Percentiles rank a stretch among this genome's conserved stretches.
Evolutionary conservation across 2,888 invertebrate genomes (phyloP).

Genomic region (Drosophila barbarae): DNA sequence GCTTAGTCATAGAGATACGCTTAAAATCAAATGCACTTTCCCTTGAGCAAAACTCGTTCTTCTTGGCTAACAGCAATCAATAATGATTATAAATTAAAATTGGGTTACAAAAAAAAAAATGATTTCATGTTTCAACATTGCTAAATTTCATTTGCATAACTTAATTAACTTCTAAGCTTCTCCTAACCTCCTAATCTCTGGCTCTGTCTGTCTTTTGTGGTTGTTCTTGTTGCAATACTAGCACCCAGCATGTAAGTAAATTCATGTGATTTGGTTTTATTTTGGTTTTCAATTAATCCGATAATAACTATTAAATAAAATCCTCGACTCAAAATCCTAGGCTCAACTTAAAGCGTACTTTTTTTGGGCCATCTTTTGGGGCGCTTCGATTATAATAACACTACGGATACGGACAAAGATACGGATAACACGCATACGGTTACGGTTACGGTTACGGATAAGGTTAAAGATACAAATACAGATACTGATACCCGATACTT

Average conservation of each 20-base stretch:
- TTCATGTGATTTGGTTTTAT: conserved; percentile 56
- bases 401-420: conserved; percentile 27
- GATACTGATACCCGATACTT: conserved; percentile 6
- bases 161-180: conserved; percentile 13
- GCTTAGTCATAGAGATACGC: conserved; percentile 12
- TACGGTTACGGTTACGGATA: conserved; percentile 2
- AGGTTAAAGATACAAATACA: conserved; percentile 5
- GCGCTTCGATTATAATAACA: background rate
- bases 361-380: background rate
- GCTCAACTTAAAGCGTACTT: conserved; percentile 9
- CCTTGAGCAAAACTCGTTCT: conserved; percentile 46
- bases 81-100: conserved; percentile 1
- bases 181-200: background rate
- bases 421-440: conserved; percentile 1
- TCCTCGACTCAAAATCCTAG: conserved; percentile 4
- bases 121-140: conserved; percentile 9
- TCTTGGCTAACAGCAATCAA: conserved; percentile 42
- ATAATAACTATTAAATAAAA: conserved; percentile 20
- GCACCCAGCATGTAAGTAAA: conserved; percentile 73
- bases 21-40: conserved; percentile 58
- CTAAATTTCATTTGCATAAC: conserved; percentile 36
- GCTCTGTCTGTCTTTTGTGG: conserved; percentile 9
- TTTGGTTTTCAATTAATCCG: conserved; percentile 26
- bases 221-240: conserved; percentile 55
- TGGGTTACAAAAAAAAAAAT: conserved; percentile 10